phyloP scores from a whole-genome alignment of 2,113 vertebrate genomes.

The Excalfactoria chinensis region DNA sequence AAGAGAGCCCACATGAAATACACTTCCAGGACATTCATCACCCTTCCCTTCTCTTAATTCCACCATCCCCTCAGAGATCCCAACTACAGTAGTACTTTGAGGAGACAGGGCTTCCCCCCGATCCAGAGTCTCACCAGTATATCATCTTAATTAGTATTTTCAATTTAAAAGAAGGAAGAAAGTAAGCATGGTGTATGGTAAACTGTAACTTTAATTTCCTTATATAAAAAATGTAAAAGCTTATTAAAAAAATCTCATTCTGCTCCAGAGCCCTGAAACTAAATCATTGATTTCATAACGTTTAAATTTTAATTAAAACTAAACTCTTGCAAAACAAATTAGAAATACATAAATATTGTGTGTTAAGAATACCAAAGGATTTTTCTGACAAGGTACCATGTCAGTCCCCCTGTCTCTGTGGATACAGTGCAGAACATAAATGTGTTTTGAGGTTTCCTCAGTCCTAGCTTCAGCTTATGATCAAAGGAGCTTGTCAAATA shows the following conservation, averaged over 20 bases:
- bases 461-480: conserved; percentile 33
- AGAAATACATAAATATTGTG: conserved; percentile 61
- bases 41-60: not conserved
- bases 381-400: conserved; percentile 44
- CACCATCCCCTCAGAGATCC: fast-evolving
- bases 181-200: not conserved
- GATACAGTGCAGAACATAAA: not conserved
- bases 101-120: not conserved
- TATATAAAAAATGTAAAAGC: conserved; percentile 63
- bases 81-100: not conserved
- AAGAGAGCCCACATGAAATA: not conserved
- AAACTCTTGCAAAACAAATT: conserved; percentile 64
- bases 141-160: not conserved
- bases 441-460: conserved; percentile 25
- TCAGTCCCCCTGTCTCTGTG: conserved; percentile 19
- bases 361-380: conserved; percentile 54
- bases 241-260: conserved; percentile 56
- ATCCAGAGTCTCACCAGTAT: not conserved
- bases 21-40: not conserved
- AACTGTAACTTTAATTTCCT: conserved; percentile 44
- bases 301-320: conserved; percentile 75
- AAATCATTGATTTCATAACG: conserved; percentile 65
- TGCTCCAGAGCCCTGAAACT: conserved; percentile 52
- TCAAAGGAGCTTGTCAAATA: conserved; percentile 50
- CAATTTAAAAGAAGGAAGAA: not conserved